phyloP scores from a whole-genome alignment of 2,888 invertebrate species.

The Microplitis manilae region DNA sequence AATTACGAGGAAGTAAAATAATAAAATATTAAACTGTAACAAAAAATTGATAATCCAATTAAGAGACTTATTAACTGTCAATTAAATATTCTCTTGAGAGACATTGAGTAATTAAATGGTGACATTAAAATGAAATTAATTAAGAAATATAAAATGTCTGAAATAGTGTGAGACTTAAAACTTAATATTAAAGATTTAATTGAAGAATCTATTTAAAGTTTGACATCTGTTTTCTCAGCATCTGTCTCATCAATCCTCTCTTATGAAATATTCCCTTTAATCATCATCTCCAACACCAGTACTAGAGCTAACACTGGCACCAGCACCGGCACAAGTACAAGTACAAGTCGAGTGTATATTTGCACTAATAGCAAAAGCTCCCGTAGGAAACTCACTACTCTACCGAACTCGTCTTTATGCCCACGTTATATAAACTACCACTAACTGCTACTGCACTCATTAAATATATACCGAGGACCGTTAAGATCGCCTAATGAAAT shows the following conservation, averaged over 20 bases:
- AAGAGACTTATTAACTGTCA: neutral
- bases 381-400: neutral
- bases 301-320: neutral
- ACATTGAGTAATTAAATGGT: neutral
- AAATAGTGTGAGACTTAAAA: neutral
- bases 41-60: neutral
- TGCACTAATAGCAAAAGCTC: slow-evolving; percentile 6
- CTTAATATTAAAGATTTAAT: slow-evolving; percentile 6
- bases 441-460: neutral
- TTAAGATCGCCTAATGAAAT: slow-evolving; percentile 29
- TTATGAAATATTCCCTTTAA: slow-evolving; percentile 25
- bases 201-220: slow-evolving; percentile 22
- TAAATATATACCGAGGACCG: slow-evolving; percentile 10
- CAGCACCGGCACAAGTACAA: neutral
- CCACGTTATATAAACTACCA: neutral
- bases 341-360: slow-evolving; percentile 12
- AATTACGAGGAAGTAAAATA: neutral
- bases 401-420: neutral
- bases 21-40: neutral
- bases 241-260: slow-evolving; percentile 26
- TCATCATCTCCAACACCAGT: neutral
- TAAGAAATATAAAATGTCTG: neutral
- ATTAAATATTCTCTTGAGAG: neutral
- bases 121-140: neutral
- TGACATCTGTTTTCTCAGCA: slow-evolving; percentile 9